Evolutionary conservation across 2,888 invertebrate species (phyloP).

Genomic region (Drosophila mimica): DNA sequence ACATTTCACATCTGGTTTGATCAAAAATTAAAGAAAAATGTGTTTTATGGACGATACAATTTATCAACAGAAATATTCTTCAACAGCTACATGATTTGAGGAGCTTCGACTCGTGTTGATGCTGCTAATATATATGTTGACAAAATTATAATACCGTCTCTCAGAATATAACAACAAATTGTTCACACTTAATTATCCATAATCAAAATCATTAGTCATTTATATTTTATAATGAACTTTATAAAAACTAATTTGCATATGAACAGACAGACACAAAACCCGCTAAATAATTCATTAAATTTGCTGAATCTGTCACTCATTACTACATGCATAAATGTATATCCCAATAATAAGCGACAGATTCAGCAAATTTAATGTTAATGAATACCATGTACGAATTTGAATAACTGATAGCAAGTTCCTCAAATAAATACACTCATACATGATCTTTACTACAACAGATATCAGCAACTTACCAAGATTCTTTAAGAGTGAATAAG

Average conservation of each 20-base stretch:
- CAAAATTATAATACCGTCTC: background rate
- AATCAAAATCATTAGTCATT: background rate
- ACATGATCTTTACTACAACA: conserved; percentile 1
- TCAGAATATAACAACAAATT: background rate
- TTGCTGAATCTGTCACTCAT: background rate
- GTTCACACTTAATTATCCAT: background rate
- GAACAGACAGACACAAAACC: background rate
- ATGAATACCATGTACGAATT: background rate
- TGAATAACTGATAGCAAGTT: background rate
- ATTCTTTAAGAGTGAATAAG: conserved; percentile 3
- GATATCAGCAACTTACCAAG: conserved; percentile 21
- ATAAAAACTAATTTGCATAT: conserved; percentile 7
- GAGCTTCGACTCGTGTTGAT: background rate
- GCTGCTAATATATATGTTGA: background rate
- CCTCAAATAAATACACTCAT: background rate
- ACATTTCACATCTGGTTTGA: background rate
- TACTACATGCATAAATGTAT: background rate
- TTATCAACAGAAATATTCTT: background rate
- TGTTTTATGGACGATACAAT: background rate
- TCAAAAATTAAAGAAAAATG: background rate
- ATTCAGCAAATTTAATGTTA: background rate
- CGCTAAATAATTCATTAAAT: background rate
- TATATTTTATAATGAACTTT: background rate
- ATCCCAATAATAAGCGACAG: background rate
- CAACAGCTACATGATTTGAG: background rate